Conservation (phyloP, 2,113 vertebrate genomes). For the Cinclus cinclus region DNA sequence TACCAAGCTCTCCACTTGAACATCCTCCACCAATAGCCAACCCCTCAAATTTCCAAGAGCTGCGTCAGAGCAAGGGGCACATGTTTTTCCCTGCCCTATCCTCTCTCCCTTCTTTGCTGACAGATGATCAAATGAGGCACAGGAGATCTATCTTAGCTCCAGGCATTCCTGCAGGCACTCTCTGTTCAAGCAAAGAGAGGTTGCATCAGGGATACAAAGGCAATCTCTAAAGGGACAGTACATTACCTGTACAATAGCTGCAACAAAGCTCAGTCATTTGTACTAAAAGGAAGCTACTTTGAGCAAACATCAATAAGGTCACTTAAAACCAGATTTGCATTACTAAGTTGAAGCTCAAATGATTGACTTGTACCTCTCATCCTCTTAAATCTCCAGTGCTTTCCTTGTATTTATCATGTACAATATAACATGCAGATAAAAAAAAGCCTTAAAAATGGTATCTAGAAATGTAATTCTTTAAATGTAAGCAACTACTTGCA, state of each 20-base stretch:
- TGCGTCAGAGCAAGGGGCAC: slow-evolving; percentile 35
- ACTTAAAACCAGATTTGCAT: slow-evolving; percentile 62
- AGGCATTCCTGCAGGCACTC: slow-evolving; percentile 50
- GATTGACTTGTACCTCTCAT: slow-evolving; percentile 67
- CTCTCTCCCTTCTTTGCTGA: background rate
- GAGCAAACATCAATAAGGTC: slow-evolving; percentile 69
- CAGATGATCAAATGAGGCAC: slow-evolving; percentile 46
- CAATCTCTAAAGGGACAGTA: background rate
- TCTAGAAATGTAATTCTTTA: background rate
- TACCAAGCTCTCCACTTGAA: background rate
- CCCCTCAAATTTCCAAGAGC: background rate
- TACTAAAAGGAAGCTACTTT: slow-evolving; percentile 47
- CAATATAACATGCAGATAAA: slow-evolving; percentile 22
- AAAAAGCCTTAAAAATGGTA: background rate
- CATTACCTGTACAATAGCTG: slow-evolving; percentile 40
- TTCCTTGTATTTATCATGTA: slow-evolving; percentile 17
- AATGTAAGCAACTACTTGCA: background rate
- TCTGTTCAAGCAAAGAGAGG: slow-evolving; percentile 36
- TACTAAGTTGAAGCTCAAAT: slow-evolving; percentile 50
- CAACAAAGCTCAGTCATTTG: slow-evolving; percentile 65
- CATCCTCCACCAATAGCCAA: background rate
- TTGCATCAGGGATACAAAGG: slow-evolving; percentile 18
- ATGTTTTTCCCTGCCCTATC: slow-evolving; percentile 22
- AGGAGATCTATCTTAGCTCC: slow-evolving; percentile 12
- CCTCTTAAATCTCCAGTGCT: slow-evolving; percentile 37